These are phyloP conservation scores for Cephalopholis sonnerati DNA, from an alignment of 2,113 vertebrate genomes.

Conservation along the genomic window DNA sequence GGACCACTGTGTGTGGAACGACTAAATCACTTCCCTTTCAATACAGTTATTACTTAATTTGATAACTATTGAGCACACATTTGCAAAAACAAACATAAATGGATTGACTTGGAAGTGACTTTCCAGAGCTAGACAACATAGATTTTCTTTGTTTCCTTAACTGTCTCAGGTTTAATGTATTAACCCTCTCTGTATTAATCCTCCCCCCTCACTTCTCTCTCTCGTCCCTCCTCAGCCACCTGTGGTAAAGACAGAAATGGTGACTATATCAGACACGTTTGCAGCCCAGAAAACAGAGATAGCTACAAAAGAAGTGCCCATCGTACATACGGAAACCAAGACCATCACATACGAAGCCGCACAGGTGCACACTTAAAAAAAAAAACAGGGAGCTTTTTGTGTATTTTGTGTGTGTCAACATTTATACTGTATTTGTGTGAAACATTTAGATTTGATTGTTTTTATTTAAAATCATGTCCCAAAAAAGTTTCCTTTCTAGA, in stretches of 20 bases:
- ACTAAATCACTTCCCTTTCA: constrained; percentile 15
- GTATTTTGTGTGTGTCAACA: constrained; percentile 4
- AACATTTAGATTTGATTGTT: background rate
- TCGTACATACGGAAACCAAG: constrained; percentile 99
- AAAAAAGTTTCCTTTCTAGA: constrained; percentile 43
- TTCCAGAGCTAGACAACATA: background rate
- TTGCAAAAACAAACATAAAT: background rate
- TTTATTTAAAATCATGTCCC: background rate
- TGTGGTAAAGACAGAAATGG: constrained; percentile 99
- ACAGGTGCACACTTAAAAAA: constrained; percentile 86
- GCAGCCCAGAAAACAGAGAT: constrained; percentile 97
- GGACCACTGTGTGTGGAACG: background rate
- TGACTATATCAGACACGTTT: constrained; percentile 97
- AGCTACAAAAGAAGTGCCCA: constrained; percentile 98
- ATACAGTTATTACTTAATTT: background rate
- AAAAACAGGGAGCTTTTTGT: constrained; percentile 17
- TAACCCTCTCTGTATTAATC: constrained; percentile 44
- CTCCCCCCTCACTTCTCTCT: constrained; percentile 72
- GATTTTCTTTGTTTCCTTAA: constrained; percentile 34
- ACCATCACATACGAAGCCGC: constrained; percentile 99
- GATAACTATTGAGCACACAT: background rate
- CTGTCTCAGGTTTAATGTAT: constrained; percentile 42
- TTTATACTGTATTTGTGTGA: background rate
- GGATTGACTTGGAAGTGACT: constrained; percentile 9
- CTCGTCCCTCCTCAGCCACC: constrained; percentile 90